Base-by-base conservation (phyloP, 2,113 vertebrate species). In the Varanus komodoensis region DNA sequence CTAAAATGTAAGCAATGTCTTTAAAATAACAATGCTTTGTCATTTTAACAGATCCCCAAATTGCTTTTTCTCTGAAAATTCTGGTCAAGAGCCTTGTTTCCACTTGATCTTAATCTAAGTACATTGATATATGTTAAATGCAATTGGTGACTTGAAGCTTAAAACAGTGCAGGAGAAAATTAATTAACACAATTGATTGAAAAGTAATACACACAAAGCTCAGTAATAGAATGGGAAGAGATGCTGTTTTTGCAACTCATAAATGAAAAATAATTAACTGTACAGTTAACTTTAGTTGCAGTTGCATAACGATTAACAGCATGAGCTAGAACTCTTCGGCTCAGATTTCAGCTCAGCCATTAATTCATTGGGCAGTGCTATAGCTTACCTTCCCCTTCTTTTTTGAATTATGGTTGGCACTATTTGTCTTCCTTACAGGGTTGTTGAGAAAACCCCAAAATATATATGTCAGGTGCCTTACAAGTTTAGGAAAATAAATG, bases 161-260 rank as follows among this genome's bases (percentile, higher is more conserved):
- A 90, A 92, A 93, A 87, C 88, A 64, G 74, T 94, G 89, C 89
- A 44, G 82, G 69, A 91, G 82, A 89, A 94, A 79, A 82, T 85
- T 84, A 94, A 34, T 25, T 77, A 91, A 78, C 86, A 77, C 44
- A 0, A 21, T 54, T 89, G 23, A 75, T 15, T 64, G 19, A 25
- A 74, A 61, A 83, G 74, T 57, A 38, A 54, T 38, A 82, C 12
- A 73, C 32, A 23, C 23, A 89, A 89, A 29, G 17, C 1, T 52
- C 12, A 38, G 7, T 54, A 89, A 75, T 9, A 74, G 17, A 82
- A 61, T n/a, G 8, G 64, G 34, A 57, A 89, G 27, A 75, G 27
- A 73, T 19, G 38, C 32, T 64, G 27, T 54, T 64, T 79, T 32
- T 17, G 4, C 4, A 83, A 75, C 68, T 84, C 38, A 48, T 4